A percentile compares a stretch with the other conserved stretches of the same genome.
phyloP scores from a whole-genome alignment of 2,113 vertebrate genomes.

The Gulo gulo region DNA sequence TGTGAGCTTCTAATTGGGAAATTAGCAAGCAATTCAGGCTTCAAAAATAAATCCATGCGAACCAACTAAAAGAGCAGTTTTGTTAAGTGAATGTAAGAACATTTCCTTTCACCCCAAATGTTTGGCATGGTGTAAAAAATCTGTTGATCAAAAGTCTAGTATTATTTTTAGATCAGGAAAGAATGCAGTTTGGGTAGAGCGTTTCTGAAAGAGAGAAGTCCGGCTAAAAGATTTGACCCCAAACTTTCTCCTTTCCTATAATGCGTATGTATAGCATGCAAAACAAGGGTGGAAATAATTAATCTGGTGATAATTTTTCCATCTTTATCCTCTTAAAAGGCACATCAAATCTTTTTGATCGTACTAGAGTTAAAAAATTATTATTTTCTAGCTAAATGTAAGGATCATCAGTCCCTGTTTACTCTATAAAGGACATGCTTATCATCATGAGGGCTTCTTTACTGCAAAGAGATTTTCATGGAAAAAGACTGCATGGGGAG shows the following conservation, averaged over 20 bases:
- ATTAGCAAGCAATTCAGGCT: conserved; percentile 23
- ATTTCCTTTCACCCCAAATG: conserved; percentile 39
- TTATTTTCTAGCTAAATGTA: conserved; percentile 55
- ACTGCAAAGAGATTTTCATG: conserved; percentile 20
- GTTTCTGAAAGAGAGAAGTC: not conserved
- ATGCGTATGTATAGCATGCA: not conserved
- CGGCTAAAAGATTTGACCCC: not conserved
- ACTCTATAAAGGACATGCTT: conserved; percentile 42
- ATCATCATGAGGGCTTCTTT: conserved; percentile 41
- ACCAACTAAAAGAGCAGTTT: conserved; percentile 19
- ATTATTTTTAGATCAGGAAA: conserved; percentile 51
- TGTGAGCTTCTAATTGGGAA: not conserved
- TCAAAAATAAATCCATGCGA: conserved; percentile 49
- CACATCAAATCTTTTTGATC: conserved; percentile 22
- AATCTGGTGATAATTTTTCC: not conserved
- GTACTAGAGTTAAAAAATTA: conserved; percentile 17
- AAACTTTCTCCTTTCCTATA: not conserved
- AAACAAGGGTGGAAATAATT: not conserved
- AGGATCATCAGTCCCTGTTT: conserved; percentile 36
- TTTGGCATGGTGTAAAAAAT: conserved; percentile 60
- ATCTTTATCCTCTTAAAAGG: conserved; percentile 28
- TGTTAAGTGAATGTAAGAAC: conserved; percentile 5
- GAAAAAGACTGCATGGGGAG: conserved; percentile 28
- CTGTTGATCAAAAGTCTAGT: conserved; percentile 49
- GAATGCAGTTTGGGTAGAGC: not conserved